A percentile compares a stretch with the other conserved stretches of the same genome.
phyloP scores from a whole-genome alignment of 2,797 vertebrate species.

The Hippoglossus hippoglossus region DNA sequence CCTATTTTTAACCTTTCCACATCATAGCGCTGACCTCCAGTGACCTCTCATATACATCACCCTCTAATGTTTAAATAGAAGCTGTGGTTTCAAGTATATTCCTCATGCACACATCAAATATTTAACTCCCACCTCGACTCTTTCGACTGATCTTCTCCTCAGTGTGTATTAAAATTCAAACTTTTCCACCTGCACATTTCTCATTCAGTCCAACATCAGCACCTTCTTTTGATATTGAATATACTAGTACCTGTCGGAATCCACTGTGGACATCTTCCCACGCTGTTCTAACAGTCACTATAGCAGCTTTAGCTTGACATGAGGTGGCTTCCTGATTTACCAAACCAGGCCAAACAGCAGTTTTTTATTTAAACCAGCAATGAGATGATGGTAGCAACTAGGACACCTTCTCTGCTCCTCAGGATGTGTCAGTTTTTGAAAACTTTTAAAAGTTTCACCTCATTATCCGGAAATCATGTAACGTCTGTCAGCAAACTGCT shows the following conservation, averaged over 20 bases:
- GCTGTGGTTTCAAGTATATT: conserved; percentile 4
- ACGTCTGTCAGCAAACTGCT: conserved; percentile 28
- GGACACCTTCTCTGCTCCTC: conserved; percentile 8
- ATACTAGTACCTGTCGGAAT: conserved; percentile 41
- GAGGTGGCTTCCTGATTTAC: conserved; percentile 15
- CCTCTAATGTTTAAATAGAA: not conserved
- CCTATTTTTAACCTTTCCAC: conserved; percentile 10
- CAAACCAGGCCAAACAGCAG: conserved; percentile 26
- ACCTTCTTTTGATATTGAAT: conserved; percentile 55
- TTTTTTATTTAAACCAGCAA: conserved; percentile 14
- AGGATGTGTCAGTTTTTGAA: conserved; percentile 24
- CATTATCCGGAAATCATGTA: conserved; percentile 52
- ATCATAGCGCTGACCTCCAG: conserved; percentile 17
- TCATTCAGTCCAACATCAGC: conserved; percentile 48
- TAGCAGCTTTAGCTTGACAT: conserved; percentile 38
- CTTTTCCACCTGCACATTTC: conserved; percentile 40
- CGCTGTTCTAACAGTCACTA: conserved; percentile 17
- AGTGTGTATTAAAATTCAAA: conserved; percentile 53
- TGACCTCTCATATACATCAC: conserved; percentile 19
- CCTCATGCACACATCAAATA: conserved; percentile 3
- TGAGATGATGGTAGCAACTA: conserved; percentile 3
- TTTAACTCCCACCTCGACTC: conserved; percentile 10
- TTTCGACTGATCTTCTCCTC: conserved; percentile 16
- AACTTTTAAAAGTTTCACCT: conserved; percentile 36
- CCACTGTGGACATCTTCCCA: conserved; percentile 24